Conservation (phyloP, 23 tunicate genomes). For the Ascidia mentula region DNA sequence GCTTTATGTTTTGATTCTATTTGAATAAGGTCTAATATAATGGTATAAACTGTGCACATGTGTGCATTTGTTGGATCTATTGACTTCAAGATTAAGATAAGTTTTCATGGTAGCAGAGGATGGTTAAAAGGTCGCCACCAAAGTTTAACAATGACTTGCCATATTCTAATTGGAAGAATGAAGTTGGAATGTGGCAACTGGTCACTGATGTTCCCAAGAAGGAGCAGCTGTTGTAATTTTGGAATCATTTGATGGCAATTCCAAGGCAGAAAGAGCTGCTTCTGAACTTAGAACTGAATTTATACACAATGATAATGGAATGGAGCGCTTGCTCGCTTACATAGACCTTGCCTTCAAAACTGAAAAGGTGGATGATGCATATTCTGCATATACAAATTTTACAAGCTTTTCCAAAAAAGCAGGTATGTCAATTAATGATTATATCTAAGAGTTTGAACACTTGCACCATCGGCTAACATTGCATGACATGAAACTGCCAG, state of each 20-base stretch:
- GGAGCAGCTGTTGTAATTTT: no score
- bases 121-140: no score
- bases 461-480: background rate
- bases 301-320: constrained; percentile 22
- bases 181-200: no score
- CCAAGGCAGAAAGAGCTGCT: constrained; percentile 28
- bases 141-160: background rate
- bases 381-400: constrained; percentile 20
- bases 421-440: constrained; percentile 20
- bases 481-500: constrained; percentile 36
- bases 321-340: constrained; percentile 13
- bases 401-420: background rate
- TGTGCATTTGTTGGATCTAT: no score
- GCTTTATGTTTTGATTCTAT: no score
- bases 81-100: no score
- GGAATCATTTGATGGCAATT: constrained; percentile 13
- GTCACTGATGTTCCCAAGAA: constrained; percentile 22
- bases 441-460: constrained; percentile 29
- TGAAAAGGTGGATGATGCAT: constrained; percentile 35
- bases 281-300: constrained; percentile 21
- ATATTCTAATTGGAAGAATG: constrained; percentile 3
- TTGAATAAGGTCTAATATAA: no score
- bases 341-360: constrained; percentile 17
- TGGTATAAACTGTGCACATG: no score
- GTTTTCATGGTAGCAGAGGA: constrained; percentile 24